Conservation (phyloP, 2,113 vertebrate genomes). For the Porphyrio hochstetteri region DNA sequence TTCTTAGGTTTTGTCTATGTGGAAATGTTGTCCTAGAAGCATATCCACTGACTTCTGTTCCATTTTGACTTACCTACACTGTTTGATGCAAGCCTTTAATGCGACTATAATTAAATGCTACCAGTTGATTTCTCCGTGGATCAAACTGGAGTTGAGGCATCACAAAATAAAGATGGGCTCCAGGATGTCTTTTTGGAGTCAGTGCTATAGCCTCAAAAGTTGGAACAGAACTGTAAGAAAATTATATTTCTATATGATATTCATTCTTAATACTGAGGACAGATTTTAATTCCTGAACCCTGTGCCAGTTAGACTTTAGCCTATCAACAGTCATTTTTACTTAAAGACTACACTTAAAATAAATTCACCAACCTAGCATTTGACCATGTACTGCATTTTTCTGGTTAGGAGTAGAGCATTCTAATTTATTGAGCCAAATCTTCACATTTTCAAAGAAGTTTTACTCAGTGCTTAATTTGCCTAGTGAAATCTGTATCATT, state of each 20-base stretch:
- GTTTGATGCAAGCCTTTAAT: neutral
- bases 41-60: neutral
- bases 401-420: neutral
- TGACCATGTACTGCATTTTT: neutral
- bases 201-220: neutral
- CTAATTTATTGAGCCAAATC: neutral
- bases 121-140: neutral
- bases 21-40: neutral
- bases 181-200: neutral
- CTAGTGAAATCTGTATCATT: neutral
- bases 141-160: neutral
- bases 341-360: neutral
- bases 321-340: neutral
- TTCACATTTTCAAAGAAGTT: neutral
- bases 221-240: neutral
- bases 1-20: neutral
- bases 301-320: neutral
- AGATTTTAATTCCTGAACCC: neutral
- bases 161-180: neutral
- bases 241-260: neutral
- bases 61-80: neutral
- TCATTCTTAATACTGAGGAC: neutral
- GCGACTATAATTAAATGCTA: neutral
- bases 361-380: neutral
- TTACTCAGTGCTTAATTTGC: neutral